Evolutionary conservation across 1,140 invertebrate genomes (phyloP), one percentile per base, ranked within the genome.

Genomic region (Eriocheir sinensis): DNA sequence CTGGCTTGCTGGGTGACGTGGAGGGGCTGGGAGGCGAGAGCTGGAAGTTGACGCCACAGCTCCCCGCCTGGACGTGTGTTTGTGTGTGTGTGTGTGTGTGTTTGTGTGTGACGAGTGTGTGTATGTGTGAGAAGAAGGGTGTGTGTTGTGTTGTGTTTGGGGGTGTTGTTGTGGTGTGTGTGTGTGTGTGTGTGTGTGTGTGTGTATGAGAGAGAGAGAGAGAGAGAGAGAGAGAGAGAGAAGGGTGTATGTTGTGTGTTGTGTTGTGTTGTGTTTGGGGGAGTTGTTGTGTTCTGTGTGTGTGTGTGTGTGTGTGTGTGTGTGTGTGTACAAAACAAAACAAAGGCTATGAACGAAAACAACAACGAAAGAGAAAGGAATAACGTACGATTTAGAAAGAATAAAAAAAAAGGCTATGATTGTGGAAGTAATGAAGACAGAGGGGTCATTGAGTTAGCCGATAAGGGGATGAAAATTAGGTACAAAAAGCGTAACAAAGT

Each of bases 291-390:
- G n/a, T n/a, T n/a, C n/a, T n/a, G n/a, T n/a, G n/a, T n/a, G n/a
- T n/a, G n/a, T n/a, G n/a, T n/a, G n/a, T n/a, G n/a, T n/a, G n/a
- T n/a, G n/a, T n/a, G n/a, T n/a, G n/a, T n/a, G n/a, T n/a, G n/a
- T n/a, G n/a, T n/a, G n/a, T n/a, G n/a, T n/a, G n/a, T n/a, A n/a
- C n/a, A n/a, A n/a, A n/a, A n/a, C n/a, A 72, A 72, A n/a, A 72
- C 12, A 72, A 72, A 72, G 60, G 12, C 12, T 15, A n/a, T 15
- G 60, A 72, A n/a, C 12, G 60, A 72, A 72, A n/a, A 72, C 12
- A n/a, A 72, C n/a, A 72, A 72, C n/a, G 60, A 72, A 72, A n/a
- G 60, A 72, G n/a, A 72, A n/a, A 72, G n/a, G n/a, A n/a, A 72
- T 15, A 72, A n/a, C n/a, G n/a, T n/a, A n/a, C n/a, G n/a, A n/a